These are phyloP conservation scores for Vanessa atalanta DNA, from an alignment of 1,140 invertebrate species.

Conservation along the genomic window DNA sequence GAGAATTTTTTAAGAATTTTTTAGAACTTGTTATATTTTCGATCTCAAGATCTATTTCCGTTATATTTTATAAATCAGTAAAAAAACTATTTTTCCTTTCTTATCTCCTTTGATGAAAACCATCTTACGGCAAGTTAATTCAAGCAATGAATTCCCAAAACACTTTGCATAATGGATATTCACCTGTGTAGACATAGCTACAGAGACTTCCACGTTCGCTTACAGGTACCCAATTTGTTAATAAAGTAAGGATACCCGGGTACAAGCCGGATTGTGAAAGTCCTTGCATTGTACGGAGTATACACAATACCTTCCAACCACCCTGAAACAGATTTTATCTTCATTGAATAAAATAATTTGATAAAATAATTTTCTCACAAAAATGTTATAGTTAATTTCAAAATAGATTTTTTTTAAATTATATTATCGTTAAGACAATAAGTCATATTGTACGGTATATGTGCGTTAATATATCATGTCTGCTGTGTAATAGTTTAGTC, in stretches of 20 bases:
- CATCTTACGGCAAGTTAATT: background rate
- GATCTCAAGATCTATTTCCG: too few species aligned
- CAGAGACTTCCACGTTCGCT: conserved; percentile 57
- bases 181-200: conserved; percentile 66
- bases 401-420: too few species aligned
- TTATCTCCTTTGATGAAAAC: too few species aligned
- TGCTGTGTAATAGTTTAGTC: too few species aligned
- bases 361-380: background rate
- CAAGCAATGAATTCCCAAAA: background rate
- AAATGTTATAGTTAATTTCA: background rate
- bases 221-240: conserved; percentile 87
- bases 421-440: too few species aligned
- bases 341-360: background rate
- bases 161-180: background rate
- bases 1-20: too few species aligned
- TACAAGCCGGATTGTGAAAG: conserved; percentile 88
- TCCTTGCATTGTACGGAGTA: conserved; percentile 85
- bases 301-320: conserved; percentile 81
- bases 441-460: too few species aligned
- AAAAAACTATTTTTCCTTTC: too few species aligned
- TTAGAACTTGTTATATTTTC: too few species aligned
- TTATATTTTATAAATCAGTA: too few species aligned
- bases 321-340: conserved; percentile 53
- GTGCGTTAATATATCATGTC: too few species aligned
- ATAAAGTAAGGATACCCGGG: conserved; percentile 87